These are phyloP conservation scores for Meteorus colon DNA, from an alignment of 2,888 invertebrate species.

Conservation along the genomic window DNA sequence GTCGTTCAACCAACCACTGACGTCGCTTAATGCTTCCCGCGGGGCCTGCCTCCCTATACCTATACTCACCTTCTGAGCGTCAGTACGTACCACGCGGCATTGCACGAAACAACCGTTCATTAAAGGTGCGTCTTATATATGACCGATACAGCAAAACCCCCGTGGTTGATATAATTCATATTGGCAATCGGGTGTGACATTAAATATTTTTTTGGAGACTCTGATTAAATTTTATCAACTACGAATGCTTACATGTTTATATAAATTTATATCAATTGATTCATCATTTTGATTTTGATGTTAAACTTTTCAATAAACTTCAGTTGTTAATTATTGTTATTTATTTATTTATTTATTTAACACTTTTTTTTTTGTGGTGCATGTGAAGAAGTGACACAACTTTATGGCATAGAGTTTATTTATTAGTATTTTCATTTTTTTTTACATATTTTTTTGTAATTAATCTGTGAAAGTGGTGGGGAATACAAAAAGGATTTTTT, in stretches of 20 bases:
- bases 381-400: slow-evolving; percentile 15
- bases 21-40: slow-evolving; percentile 25
- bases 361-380: slow-evolving; percentile 20
- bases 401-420: background rate
- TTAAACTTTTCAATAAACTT: background rate
- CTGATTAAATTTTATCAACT: background rate
- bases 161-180: slow-evolving; percentile 5
- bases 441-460: background rate
- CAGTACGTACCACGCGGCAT: slow-evolving; percentile 72
- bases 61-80: slow-evolving; percentile 66
- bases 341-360: slow-evolving; percentile 25
- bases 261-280: slow-evolving; percentile 1
- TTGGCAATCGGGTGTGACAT: background rate
- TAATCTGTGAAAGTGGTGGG: slow-evolving; percentile 16
- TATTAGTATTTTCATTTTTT: slow-evolving; percentile 2
- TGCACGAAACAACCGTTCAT: slow-evolving; percentile 69
- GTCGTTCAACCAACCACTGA: slow-evolving; percentile 26
- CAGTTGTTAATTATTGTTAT: slow-evolving; percentile 9
- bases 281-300: background rate
- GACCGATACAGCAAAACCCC: background rate
- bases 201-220: background rate
- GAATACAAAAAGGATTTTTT: background rate
- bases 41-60: slow-evolving; percentile 58
- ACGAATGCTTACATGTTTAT: background rate
- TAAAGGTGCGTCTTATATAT: slow-evolving; percentile 52